phyloP scores from a whole-genome alignment of 1,140 invertebrate species.

The Leptopilina clavipes region DNA sequence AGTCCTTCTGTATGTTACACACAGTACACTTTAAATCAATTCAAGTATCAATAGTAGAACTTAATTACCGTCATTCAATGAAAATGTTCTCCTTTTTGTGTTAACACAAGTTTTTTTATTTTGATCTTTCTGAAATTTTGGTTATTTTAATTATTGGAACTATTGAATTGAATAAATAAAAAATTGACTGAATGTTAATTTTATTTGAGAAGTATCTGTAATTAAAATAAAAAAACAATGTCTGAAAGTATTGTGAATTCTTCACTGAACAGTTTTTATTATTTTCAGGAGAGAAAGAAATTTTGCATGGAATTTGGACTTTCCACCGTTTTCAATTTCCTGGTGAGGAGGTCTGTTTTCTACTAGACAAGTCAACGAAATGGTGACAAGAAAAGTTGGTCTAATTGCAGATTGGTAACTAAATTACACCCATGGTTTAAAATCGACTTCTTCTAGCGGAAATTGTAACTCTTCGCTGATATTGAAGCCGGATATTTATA shows the following conservation, averaged over 20 bases:
- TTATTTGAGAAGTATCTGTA: neutral
- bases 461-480: neutral
- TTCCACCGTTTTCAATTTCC: neutral
- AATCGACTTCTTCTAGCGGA: neutral
- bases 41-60: neutral
- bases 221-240: neutral
- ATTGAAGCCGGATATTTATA: neutral
- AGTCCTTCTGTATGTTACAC: slow-evolving; percentile 44
- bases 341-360: neutral
- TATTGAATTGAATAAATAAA: too few species aligned
- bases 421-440: slow-evolving; percentile 19
- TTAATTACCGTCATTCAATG: neutral
- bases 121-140: too few species aligned
- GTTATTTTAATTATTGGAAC: too few species aligned
- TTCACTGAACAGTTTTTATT: neutral
- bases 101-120: too few species aligned
- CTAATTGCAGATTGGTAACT: neutral
- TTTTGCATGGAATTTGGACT: slow-evolving; percentile 11
- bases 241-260: slow-evolving; percentile 16
- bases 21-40: slow-evolving; percentile 41
- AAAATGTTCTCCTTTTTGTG: too few species aligned
- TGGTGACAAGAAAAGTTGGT: neutral
- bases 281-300: neutral
- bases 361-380: slow-evolving; percentile 2
- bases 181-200: neutral